Base-by-base conservation (phyloP, 2,888 invertebrate species). In the Antheraea assamensis region DNA sequence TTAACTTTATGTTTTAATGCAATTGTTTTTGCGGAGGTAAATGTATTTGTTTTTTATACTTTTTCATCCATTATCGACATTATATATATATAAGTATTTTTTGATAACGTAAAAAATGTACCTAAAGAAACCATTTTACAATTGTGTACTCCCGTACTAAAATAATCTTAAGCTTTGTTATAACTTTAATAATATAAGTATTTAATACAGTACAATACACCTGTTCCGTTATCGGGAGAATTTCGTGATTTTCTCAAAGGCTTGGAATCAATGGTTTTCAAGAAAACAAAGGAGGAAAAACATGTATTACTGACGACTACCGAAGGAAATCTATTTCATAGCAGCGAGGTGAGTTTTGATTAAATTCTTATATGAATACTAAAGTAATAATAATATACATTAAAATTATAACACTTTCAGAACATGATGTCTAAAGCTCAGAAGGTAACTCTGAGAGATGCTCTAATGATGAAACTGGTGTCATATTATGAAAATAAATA, bases 401-500 rank as follows among this genome's bases (percentile, higher is more conserved):
- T 30, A 64, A 73, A 73, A 66, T 73, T 75, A 58, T 35, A 24
- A 72, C 73, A 71, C 47, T 80, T 86, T 68, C 75, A 87, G 85
- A 76, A 75, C 21, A 31, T 72, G 24, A 35, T 72, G 49, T 73
- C 76, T 21, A 80, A 76, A 72, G 76, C 76, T 24, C 85, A 86
- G 80, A 89, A 85, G 71, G 79, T 77, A 30, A 78, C 82, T 31
- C 76, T 89, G 42, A 83, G 82, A 76, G 88, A 88, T 73, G 83
- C 86, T 27, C 81, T 90, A 15, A 90, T 91, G 90, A 86, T 91
- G 89, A 90, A 91, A 77, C 84, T 91, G 27, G 87, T 91, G 21
- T 90, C 90, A 19, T 91, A 89, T 79, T 91, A 91, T 74, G 91
- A 91, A 76, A 86, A 89, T 75, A 91, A 91, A 79, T 91, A 89